Evolutionary conservation across 2,888 invertebrate species (phyloP).

Genomic region (Spisula solida): DNA sequence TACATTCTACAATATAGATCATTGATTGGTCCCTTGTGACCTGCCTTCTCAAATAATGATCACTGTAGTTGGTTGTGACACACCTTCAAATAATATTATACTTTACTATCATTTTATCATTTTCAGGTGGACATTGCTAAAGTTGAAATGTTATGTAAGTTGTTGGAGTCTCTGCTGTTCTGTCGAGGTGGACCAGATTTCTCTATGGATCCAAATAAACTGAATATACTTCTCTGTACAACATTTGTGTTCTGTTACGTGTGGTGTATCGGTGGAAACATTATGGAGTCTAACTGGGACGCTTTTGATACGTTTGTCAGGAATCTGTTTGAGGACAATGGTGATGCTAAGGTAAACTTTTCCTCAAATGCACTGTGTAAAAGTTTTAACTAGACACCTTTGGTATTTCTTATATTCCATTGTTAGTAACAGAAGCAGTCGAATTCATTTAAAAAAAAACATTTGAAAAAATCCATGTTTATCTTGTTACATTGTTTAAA

Average conservation of each 20-base stretch:
- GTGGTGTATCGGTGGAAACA: conserved; percentile 96
- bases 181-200: conserved; percentile 90
- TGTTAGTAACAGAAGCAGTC: too few species aligned
- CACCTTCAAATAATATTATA: too few species aligned
- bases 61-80: too few species aligned
- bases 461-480: too few species aligned
- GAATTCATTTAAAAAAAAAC: too few species aligned
- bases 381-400: too few species aligned
- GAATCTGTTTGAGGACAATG: conserved; percentile 91
- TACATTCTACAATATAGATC: too few species aligned
- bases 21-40: too few species aligned
- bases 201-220: conserved; percentile 88
- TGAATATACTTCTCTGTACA: conserved; percentile 91
- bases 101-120: background rate
- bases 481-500: too few species aligned
- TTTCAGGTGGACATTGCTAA: conserved; percentile 94
- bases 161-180: conserved; percentile 92
- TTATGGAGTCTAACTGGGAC: conserved; percentile 91
- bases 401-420: too few species aligned
- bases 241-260: conserved; percentile 94
- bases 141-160: conserved; percentile 92
- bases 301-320: conserved; percentile 92
- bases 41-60: too few species aligned
- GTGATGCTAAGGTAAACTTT: conserved; percentile 90
- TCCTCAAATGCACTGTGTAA: background rate